These are phyloP conservation scores for Drosophila repleta DNA, from an alignment of 1,140 invertebrate genomes.

Conservation along the genomic window DNA sequence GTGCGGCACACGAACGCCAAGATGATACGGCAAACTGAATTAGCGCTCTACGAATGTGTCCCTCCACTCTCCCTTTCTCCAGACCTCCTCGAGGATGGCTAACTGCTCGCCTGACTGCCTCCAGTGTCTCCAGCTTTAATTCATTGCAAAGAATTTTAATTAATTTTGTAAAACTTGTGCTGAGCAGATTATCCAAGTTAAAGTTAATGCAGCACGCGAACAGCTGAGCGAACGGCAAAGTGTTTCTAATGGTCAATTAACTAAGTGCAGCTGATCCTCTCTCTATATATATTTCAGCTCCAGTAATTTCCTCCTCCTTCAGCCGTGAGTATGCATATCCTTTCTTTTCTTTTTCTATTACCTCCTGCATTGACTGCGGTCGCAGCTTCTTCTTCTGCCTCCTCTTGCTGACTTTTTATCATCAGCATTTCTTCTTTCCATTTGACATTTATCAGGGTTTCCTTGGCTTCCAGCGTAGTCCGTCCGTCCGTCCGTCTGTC, in stretches of 20 bases:
- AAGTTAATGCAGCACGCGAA: slow-evolving; percentile 36
- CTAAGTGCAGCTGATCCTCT: slow-evolving; percentile 44
- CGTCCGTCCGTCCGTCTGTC: background rate
- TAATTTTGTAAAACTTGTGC: slow-evolving; percentile 33
- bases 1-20: slow-evolving; percentile 33
- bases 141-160: slow-evolving; percentile 43
- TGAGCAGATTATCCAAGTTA: slow-evolving; percentile 38
- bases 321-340: background rate
- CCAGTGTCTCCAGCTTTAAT: slow-evolving; percentile 17
- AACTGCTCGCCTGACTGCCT: slow-evolving; percentile 1
- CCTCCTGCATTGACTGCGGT: background rate
- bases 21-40: slow-evolving; percentile 71
- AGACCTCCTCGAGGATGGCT: background rate
- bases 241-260: slow-evolving; percentile 47
- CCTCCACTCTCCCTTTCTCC: background rate
- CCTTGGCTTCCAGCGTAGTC: background rate
- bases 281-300: slow-evolving; percentile 6
- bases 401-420: background rate
- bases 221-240: slow-evolving; percentile 1
- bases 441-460: slow-evolving; percentile 12
- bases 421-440: slow-evolving; percentile 4
- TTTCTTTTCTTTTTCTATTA: background rate
- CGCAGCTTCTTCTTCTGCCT: background rate
- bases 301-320: slow-evolving; percentile 1
- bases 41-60: slow-evolving; percentile 48